These are phyloP conservation scores for Dascyllus trimaculatus DNA, from an alignment of 2,113 vertebrate species.

Conservation along the genomic window DNA sequence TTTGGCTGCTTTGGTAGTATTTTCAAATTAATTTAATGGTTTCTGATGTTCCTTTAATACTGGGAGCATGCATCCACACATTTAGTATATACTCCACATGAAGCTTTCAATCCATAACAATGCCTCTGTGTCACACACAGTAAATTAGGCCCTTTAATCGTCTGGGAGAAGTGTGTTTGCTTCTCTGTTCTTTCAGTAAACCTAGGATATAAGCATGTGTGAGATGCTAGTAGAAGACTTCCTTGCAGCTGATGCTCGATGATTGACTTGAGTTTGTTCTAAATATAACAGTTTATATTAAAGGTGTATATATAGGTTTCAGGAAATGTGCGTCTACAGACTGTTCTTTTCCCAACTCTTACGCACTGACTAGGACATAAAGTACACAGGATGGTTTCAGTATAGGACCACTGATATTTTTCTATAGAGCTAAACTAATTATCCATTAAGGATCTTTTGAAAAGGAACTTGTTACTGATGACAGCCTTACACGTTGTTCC, in stretches of 20 bases:
- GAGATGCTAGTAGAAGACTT: neutral
- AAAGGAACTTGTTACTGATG: neutral
- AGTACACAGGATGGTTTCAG: neutral
- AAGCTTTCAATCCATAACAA: constrained; percentile 3
- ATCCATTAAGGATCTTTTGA: constrained; percentile 5
- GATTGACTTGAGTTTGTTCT: neutral
- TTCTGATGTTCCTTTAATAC: neutral
- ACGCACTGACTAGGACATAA: neutral
- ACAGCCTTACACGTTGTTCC: constrained; percentile 3
- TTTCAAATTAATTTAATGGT: neutral
- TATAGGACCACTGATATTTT: neutral
- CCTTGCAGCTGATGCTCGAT: neutral
- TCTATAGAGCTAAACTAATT: constrained; percentile 12
- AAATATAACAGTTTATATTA: neutral
- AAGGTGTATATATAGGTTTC: neutral
- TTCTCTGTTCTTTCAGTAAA: neutral
- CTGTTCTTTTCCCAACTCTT: neutral
- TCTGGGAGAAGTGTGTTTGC: neutral
- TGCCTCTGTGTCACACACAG: neutral
- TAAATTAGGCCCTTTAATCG: constrained; percentile 3
- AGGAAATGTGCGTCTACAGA: neutral
- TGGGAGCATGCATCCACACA: neutral
- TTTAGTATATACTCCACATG: neutral
- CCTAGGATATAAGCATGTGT: neutral
- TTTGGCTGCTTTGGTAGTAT: neutral